Evolutionary conservation across 2,113 vertebrate species (phyloP).

Genomic region (Dolichallabes microphthalmus): DNA sequence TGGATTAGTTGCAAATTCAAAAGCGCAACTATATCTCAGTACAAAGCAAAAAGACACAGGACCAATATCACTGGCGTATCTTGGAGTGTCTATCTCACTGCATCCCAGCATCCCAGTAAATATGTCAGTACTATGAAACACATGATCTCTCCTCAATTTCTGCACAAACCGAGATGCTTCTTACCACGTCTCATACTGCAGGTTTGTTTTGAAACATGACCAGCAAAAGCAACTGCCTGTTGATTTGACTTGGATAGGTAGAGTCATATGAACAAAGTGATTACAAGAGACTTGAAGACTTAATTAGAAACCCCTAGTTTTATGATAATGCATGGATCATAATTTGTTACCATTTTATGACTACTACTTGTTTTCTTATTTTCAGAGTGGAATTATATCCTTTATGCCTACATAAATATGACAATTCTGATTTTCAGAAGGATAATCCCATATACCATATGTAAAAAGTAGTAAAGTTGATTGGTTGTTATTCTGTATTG

Average conservation of each 20-base stretch:
- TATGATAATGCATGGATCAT: too few relatives aligned
- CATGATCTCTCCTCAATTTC: neutral
- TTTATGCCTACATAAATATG: too few relatives aligned
- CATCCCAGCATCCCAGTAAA: neutral
- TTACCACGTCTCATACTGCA: neutral
- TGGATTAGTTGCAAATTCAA: constrained; percentile 1
- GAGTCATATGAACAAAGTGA: neutral
- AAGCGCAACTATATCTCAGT: neutral
- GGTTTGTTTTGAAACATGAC: neutral
- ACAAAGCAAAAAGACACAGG: neutral
- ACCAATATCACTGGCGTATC: neutral
- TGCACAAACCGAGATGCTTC: neutral
- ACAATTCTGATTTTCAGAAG: too few relatives aligned
- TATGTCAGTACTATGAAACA: neutral
- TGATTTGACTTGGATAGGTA: neutral
- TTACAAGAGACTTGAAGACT: too few relatives aligned
- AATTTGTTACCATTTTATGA: too few relatives aligned
- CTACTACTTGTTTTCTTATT: too few relatives aligned
- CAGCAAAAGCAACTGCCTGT: neutral
- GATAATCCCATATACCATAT: too few relatives aligned
- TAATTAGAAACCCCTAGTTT: too few relatives aligned
- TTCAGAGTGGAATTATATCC: too few relatives aligned
- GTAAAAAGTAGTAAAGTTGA: too few relatives aligned
- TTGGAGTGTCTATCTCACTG: neutral
- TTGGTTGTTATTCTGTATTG: too few relatives aligned